Percentiles rank a stretch among this genome's conserved stretches.
Evolutionary conservation across 2,888 invertebrate species (phyloP).

Genomic region (Habrosyne pyritoides): DNA sequence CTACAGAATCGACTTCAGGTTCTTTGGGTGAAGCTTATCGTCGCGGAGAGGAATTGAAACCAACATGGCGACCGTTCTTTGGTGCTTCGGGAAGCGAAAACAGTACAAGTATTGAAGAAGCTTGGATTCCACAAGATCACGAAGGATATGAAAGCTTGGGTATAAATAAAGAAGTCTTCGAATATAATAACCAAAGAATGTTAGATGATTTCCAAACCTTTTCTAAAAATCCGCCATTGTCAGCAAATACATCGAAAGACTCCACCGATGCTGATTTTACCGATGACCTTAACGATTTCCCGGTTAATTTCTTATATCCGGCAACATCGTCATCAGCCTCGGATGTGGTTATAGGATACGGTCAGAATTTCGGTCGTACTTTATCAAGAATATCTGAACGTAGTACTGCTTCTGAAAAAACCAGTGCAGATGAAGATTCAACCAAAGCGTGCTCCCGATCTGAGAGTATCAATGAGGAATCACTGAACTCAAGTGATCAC

Average conservation of each 20-base stretch:
- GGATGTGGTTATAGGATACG: constrained; percentile 88
- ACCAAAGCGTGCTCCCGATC: constrained; percentile 93
- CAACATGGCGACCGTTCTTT: constrained; percentile 92
- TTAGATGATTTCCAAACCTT: constrained; percentile 80
- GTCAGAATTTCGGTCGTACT: constrained; percentile 90
- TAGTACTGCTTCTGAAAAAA: constrained; percentile 94
- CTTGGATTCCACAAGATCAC: constrained; percentile 90
- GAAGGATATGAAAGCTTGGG: constrained; percentile 85
- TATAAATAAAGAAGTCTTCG: constrained; percentile 75
- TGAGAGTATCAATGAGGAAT: constrained; percentile 93
- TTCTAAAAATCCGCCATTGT: constrained; percentile 76
- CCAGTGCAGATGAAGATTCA: constrained; percentile 93
- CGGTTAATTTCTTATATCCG: constrained; percentile 89
- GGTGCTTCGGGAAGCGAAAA: constrained; percentile 90
- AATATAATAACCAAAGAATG: constrained; percentile 71
- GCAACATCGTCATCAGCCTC: constrained; percentile 84
- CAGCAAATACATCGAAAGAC: constrained; percentile 79
- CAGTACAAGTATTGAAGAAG: constrained; percentile 93
- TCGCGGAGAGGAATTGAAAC: constrained; percentile 88
- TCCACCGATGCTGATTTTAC: constrained; percentile 87
- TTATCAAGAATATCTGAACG: constrained; percentile 94
- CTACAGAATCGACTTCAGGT: constrained; percentile 89
- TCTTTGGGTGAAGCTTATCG: constrained; percentile 88
- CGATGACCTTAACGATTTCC: constrained; percentile 90
- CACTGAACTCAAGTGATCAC: constrained; percentile 92